phyloP scores from a whole-genome alignment of 2,797 vertebrate genomes.

The Ptychadena robeensis region DNA sequence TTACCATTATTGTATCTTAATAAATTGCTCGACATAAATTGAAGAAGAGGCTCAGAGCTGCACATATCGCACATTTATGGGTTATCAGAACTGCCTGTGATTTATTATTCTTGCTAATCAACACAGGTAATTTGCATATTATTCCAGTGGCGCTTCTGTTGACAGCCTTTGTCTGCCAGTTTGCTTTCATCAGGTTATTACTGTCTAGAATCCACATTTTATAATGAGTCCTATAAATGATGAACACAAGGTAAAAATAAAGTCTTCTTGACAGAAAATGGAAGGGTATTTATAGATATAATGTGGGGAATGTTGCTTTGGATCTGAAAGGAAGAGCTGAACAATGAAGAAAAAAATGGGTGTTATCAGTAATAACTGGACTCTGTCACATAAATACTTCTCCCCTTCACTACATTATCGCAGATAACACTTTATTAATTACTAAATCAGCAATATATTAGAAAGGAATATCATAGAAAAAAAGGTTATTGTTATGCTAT shows the following conservation, averaged over 20 bases:
- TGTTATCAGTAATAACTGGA: no score
- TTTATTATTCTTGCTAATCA: constrained; percentile 15
- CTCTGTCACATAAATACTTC: no score
- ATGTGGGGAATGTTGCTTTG: no score
- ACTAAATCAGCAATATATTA: no score
- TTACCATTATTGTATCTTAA: constrained; percentile 17
- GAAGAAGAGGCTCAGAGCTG: neutral
- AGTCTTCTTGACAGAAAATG: neutral
- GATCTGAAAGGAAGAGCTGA: no score
- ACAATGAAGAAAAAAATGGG: no score
- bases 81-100: neutral
- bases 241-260: neutral
- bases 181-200: constrained; percentile 5
- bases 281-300: no score
- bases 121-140: neutral
- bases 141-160: neutral
- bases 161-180: constrained; percentile 2
- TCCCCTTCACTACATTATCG: no score
- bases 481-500: no score
- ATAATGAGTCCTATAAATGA: no score
- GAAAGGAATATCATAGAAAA: no score
- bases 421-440: no score
- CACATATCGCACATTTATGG: constrained; percentile 2
- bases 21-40: constrained; percentile 16
- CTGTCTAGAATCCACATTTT: neutral